phyloP scores from a whole-genome alignment of 1,140 invertebrate species.

The Diorhabda sublineata region DNA sequence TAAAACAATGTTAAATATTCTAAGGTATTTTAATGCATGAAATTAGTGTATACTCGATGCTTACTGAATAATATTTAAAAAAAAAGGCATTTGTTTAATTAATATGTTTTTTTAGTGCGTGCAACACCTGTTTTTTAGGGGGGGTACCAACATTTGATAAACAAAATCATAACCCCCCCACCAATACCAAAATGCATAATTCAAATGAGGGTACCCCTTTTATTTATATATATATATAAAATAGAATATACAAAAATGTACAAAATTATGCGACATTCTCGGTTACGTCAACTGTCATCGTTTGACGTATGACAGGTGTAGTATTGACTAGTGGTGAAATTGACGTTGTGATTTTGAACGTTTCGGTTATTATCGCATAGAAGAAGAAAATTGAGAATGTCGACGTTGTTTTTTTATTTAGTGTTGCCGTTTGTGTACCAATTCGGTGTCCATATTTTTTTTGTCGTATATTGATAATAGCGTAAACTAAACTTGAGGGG shows the following conservation, averaged over 20 bases:
- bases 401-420: conserved; percentile 11
- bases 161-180: too few species aligned
- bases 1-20: conserved; percentile 13
- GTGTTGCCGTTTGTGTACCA: conserved; percentile 17
- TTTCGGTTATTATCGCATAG: background rate
- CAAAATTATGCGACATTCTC: too few species aligned
- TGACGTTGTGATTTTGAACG: background rate
- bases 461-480: conserved; percentile 6
- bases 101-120: conserved; percentile 10
- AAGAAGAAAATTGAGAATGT: conserved; percentile 7
- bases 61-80: background rate
- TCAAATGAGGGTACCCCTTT: too few species aligned
- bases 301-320: too few species aligned
- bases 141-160: conserved; percentile 5
- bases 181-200: too few species aligned
- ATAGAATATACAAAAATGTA: too few species aligned
- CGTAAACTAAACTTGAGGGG: too few species aligned
- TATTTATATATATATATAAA: too few species aligned
- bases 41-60: conserved; percentile 17
- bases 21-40: conserved; percentile 20
- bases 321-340: too few species aligned
- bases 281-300: too few species aligned
- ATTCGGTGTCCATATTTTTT: conserved; percentile 9
- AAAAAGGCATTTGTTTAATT: conserved; percentile 10
- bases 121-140: conserved; percentile 1